Evolutionary conservation across 2,888 invertebrate genomes (phyloP).

Genomic region (Dorcus parallelipipedus): DNA sequence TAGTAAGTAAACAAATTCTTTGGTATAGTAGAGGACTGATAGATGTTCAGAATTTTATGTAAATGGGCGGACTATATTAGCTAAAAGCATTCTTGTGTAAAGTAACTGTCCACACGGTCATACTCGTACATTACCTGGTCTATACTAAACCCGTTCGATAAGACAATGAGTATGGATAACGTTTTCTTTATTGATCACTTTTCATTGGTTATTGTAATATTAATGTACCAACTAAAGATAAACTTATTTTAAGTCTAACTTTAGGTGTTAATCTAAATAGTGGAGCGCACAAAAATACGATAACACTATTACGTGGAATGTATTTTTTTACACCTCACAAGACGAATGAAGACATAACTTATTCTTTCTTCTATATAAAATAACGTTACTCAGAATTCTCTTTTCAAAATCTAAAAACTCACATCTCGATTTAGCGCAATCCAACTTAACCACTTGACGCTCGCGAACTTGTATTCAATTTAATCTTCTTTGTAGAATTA

Average conservation of each 20-base stretch:
- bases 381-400: too few relatives aligned
- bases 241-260: conserved; percentile 20
- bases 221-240: conserved; percentile 24
- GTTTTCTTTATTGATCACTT: conserved; percentile 35
- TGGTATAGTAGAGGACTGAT: conserved; percentile 17
- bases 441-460: too few relatives aligned
- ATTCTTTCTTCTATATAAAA: neutral
- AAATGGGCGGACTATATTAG: conserved; percentile 36
- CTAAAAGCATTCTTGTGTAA: conserved; percentile 39
- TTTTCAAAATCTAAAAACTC: too few relatives aligned
- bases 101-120: conserved; percentile 32
- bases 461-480: too few relatives aligned
- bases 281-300: conserved; percentile 15
- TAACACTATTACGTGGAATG: conserved; percentile 17
- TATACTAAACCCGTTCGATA: conserved; percentile 34
- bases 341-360: conserved; percentile 18
- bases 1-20: conserved; percentile 1
- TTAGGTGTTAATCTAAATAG: conserved; percentile 30
- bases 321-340: conserved; percentile 17
- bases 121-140: conserved; percentile 35
- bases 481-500: too few relatives aligned
- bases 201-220: conserved; percentile 35
- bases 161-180: conserved; percentile 36
- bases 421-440: too few relatives aligned
- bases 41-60: conserved; percentile 31